phyloP scores from a whole-genome alignment of 2,113 vertebrate genomes.

The Paratilapia polleni region DNA sequence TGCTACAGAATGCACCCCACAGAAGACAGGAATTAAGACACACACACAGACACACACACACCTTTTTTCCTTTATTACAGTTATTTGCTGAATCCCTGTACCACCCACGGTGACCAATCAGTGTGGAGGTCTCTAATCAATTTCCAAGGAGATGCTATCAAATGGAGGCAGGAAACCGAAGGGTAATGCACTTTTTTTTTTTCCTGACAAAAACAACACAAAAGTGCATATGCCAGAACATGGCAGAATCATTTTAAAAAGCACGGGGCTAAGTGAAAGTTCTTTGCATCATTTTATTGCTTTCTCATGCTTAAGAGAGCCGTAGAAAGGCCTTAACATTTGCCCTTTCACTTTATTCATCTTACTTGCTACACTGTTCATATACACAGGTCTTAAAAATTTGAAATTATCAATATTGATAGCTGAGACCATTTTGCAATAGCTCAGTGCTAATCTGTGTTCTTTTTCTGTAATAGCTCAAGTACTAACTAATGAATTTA shows the following conservation, averaged over 20 bases:
- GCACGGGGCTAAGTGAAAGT: neutral
- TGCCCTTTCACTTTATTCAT: neutral
- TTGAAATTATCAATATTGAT: too few species aligned
- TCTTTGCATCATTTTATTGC: neutral
- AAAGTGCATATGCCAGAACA: neutral
- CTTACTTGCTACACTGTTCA: too few species aligned
- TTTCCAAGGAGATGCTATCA: constrained; percentile 15
- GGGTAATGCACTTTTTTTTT: neutral
- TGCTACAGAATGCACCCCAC: neutral
- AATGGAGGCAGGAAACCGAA: constrained; percentile 7
- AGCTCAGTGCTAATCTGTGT: neutral
- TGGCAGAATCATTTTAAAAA: neutral
- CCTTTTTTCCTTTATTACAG: too few species aligned
- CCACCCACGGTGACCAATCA: neutral
- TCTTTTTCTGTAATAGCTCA: neutral
- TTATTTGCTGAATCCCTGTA: neutral
- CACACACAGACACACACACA: neutral
- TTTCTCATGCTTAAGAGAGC: neutral
- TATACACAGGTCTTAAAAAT: neutral
- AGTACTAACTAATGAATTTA: neutral
- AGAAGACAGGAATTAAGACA: neutral
- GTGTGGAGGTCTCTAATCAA: constrained; percentile 11
- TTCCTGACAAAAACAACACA: neutral
- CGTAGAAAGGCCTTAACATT: neutral
- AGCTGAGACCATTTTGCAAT: neutral